Percentiles rank a stretch among this genome's conserved stretches.
Conservation (phyloP, 2,113 vertebrate genomes). For the Brachirus orientalis region DNA sequence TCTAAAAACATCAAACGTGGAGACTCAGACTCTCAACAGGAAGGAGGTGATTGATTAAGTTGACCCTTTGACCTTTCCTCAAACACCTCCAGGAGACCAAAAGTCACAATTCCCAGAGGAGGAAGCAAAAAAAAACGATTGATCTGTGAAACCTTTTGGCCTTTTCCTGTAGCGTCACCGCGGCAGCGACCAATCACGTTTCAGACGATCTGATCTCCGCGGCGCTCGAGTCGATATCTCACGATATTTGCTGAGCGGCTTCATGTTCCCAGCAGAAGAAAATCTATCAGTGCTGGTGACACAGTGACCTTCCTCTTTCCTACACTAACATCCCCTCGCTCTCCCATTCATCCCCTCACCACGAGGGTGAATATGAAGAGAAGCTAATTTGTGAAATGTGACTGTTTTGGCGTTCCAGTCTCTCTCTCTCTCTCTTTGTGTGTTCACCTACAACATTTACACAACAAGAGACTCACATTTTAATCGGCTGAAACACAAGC, state of each 20-base stretch:
- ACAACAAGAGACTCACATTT: no score
- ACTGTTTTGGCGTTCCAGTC: no score
- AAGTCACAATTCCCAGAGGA: constrained; percentile 1
- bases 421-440: no score
- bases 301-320: constrained; percentile 14
- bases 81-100: not conserved
- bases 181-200: constrained; percentile 2
- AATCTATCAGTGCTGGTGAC: constrained; percentile 10
- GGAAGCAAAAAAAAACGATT: constrained; percentile 11
- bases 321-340: not conserved
- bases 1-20: no score
- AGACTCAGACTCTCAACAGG: not conserved
- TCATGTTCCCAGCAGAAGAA: not conserved
- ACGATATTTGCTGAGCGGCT: no score
- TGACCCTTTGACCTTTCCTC: constrained; percentile 6
- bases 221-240: constrained; percentile 21
- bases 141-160: constrained; percentile 21
- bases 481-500: no score
- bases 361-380: no score
- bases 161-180: constrained; percentile 21
- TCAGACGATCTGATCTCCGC: constrained; percentile 8
- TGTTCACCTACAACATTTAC: no score
- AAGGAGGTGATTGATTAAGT: constrained; percentile 7
- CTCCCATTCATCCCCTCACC: no score
- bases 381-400: no score